These are phyloP conservation scores for Hoplodrina blanda DNA, from an alignment of 2,888 invertebrate species.

Conservation along the genomic window DNA sequence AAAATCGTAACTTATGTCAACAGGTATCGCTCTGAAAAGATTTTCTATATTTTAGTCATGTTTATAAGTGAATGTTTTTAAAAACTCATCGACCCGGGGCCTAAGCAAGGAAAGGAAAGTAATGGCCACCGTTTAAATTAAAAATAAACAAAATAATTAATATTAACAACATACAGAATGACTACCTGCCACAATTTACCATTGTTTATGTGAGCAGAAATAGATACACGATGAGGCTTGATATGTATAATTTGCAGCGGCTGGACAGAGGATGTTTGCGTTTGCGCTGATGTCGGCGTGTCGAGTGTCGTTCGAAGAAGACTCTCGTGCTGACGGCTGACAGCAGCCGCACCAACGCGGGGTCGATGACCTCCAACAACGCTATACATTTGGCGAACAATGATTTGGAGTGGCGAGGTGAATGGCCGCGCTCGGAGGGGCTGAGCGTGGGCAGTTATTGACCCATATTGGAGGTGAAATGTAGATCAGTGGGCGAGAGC, in stretches of 20 bases:
- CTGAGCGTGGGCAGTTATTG: slow-evolving; percentile 91
- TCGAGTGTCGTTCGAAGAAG: slow-evolving; percentile 88
- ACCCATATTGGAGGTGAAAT: slow-evolving; percentile 90
- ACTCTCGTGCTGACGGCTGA: slow-evolving; percentile 73
- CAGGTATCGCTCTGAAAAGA: not conserved
- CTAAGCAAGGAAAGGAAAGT: no score
- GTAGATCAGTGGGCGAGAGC: slow-evolving; percentile 91
- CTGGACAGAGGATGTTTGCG: slow-evolving; percentile 82
- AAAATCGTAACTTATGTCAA: slow-evolving; percentile 6
- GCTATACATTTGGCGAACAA: slow-evolving; percentile 90
- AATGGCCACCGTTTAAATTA: not conserved
- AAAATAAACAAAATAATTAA: slow-evolving; percentile 10
- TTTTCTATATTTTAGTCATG: not conserved
- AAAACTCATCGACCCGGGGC: not conserved
- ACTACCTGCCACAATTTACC: slow-evolving; percentile 13
- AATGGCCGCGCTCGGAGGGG: slow-evolving; percentile 89
- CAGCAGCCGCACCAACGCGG: slow-evolving; percentile 82
- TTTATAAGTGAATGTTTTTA: slow-evolving; percentile 12
- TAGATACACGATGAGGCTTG: slow-evolving; percentile 59
- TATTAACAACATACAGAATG: slow-evolving; percentile 38
- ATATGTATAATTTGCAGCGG: slow-evolving; percentile 58
- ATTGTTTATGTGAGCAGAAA: slow-evolving; percentile 60
- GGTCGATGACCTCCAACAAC: slow-evolving; percentile 85
- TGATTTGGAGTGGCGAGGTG: slow-evolving; percentile 90
- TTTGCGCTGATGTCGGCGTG: slow-evolving; percentile 78